Evolutionary conservation across 92 coral and sea anemone genomes (phyloP).

Genomic region (Blastomussa wellsi): DNA sequence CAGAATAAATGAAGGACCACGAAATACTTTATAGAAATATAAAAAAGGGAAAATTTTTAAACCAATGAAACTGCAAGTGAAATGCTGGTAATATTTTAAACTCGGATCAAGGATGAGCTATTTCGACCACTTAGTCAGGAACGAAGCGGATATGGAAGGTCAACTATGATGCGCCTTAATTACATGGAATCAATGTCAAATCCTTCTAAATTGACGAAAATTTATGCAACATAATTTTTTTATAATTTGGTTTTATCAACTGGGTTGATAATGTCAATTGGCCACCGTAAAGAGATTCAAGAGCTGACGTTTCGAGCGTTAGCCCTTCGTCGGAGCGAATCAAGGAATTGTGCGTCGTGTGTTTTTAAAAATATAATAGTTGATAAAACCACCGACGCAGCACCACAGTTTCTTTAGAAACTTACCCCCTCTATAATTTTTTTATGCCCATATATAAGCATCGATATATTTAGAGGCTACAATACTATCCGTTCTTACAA

Average conservation of each 20-base stretch:
- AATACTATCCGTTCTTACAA: not conserved
- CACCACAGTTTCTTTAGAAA: too few species aligned
- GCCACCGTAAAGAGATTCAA: too few species aligned
- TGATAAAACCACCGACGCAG: too few species aligned
- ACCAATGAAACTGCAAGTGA: not conserved
- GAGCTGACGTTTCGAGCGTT: too few species aligned
- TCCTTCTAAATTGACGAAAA: not conserved
- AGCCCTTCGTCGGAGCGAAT: too few species aligned
- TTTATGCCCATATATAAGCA: not conserved
- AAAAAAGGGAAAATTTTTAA: not conserved
- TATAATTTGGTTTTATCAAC: too few species aligned
- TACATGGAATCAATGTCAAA: not conserved
- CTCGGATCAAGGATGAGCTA: not conserved
- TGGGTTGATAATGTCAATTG: too few species aligned
- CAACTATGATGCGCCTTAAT: not conserved
- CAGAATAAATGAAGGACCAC: not conserved
- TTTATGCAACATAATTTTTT: not conserved
- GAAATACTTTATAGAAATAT: not conserved
- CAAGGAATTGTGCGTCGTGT: too few species aligned
- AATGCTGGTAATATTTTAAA: not conserved
- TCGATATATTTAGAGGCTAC: not conserved
- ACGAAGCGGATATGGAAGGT: not conserved
- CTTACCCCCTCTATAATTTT: too few species aligned
- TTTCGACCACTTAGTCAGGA: not conserved
- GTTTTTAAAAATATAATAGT: too few species aligned